Evolutionary conservation across 2,888 invertebrate genomes (phyloP), one percentile per base, ranked within the genome.

Genomic region (Noctua janthina): DNA sequence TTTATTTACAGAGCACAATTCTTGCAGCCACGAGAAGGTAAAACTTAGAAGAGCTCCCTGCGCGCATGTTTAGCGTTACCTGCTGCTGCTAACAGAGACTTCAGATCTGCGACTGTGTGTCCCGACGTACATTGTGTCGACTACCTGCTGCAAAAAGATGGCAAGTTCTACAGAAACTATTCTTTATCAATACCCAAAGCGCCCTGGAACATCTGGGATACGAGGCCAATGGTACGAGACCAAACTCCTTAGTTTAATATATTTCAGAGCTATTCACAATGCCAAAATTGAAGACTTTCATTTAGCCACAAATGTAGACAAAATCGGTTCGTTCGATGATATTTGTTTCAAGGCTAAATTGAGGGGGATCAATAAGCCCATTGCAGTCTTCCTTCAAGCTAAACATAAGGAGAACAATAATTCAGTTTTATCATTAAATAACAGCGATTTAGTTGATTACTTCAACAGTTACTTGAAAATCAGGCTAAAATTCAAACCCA

Each of bases 291-390:
- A 81, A 59, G 69, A 89, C 5, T 89, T 88, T 49, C 62, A 78
- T 73, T 69, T 89, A 62, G 88, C 83, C 13, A 83, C 86, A 4
- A 88, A 89, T 71, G 78, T 89, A 39, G 84, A 82, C 20, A 68
- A 78, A 7, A 62, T 89, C 17, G 89, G 86, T 13, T 81, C 76
- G 13, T 83, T 89, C 11, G 86, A 87, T 59, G 88, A 89, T 49
- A 82, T 89, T 64, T 87, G 85, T 64, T 72, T 88, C 17, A 87
- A 78, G 64, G 74, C 70, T 15, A 80, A 79, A 64, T 8, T 80
- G 3, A 59, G 17, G 20, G 62, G 29, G 0, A 7, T 4, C 29
- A 43, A 62, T 46, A 62, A 69, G 17, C 62, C 81, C 8, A 17
- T 79, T 8, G n/a, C 20, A 23, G 70, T 79, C 29, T 79, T 79